Evolutionary conservation across 1,140 invertebrate genomes (phyloP), one percentile per base, ranked within the genome.

Genomic region (Drosophila ironensis): DNA sequence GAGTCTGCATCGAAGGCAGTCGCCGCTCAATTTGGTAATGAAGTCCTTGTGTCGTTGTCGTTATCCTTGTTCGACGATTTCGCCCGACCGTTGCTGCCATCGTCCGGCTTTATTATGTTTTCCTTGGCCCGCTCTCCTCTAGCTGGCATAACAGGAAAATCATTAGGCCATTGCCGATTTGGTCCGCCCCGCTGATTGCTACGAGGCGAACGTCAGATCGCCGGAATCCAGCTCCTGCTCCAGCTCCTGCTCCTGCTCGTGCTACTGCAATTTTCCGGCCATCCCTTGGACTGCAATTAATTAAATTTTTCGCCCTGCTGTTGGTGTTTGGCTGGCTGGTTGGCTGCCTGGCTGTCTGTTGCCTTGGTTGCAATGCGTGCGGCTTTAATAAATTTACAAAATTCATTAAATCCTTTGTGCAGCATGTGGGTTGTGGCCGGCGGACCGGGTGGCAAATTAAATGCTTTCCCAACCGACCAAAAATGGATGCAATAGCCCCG

Each of bases 1-100:
- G 27, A 57, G 64, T 33, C 63, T 60, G 47, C 64, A 56, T 14
- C 30, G 20, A 40, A 52, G 52, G 60, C 17, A 71, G 77, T 56
- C 75, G 74, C 61, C 78, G 80, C 78, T 86, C 80, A 84, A 84
- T 84, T 84, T 84, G 78, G 74, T 86, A 84, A 84, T 84, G 78
- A 84, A 84, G 78, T 84, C 74, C 68, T 81, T 68, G 52, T 59
- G 52, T 59, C 33, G 57, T 63, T 35, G 66, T 70, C 72, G 41
- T 52, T 47, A 40, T 51, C 35, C 47, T 61, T 40, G 19, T 27
- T 38, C 45, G 47, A 20, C 37, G 56, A 60, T 40, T 28, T 33
- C 51, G 24, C 28, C 22, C 17, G 9, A 5, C 11, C 42, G 33
- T 47, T 47, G 45, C 41, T 30, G 25, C 16, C 16, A 25, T 41